These are phyloP conservation scores for Drosophila phalerata DNA, from an alignment of 2,888 invertebrate genomes.

Conservation along the genomic window DNA sequence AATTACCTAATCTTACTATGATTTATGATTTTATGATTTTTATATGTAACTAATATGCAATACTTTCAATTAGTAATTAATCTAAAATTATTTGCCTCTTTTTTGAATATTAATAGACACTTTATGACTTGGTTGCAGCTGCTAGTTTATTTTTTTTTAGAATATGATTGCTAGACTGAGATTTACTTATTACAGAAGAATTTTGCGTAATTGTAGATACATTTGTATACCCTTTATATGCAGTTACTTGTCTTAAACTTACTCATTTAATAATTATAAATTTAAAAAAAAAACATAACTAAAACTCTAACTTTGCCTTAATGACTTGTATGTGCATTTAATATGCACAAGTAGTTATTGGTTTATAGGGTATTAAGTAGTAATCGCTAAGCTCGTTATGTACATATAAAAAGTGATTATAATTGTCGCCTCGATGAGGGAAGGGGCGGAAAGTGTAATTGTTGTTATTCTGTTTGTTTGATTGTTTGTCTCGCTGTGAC, in stretches of 20 bases:
- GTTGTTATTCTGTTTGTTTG: conserved; percentile 20
- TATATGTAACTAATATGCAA: neutral
- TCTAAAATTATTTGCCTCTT: neutral
- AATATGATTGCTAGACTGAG: too few species aligned
- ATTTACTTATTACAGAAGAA: too few species aligned
- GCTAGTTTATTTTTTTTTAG: too few species aligned
- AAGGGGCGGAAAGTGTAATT: conserved; percentile 12
- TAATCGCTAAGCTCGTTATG: conserved; percentile 17
- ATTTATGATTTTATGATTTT: neutral
- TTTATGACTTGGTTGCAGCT: too few species aligned
- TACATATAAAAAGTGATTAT: conserved; percentile 32
- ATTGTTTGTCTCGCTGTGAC: conserved; percentile 19
- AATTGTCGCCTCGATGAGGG: conserved; percentile 25
- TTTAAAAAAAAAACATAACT: neutral
- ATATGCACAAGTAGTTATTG: neutral
- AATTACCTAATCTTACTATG: too few species aligned
- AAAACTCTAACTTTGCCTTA: neutral
- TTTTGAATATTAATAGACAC: too few species aligned
- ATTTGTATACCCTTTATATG: too few species aligned
- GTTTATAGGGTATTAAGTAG: conserved; percentile 10
- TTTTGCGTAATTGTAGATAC: too few species aligned
- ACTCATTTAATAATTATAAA: neutral
- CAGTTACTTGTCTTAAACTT: neutral
- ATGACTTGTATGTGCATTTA: neutral
- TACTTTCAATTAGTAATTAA: neutral